phyloP scores from a whole-genome alignment of 1,140 invertebrate species.

The Dendrolimus kikuchii region DNA sequence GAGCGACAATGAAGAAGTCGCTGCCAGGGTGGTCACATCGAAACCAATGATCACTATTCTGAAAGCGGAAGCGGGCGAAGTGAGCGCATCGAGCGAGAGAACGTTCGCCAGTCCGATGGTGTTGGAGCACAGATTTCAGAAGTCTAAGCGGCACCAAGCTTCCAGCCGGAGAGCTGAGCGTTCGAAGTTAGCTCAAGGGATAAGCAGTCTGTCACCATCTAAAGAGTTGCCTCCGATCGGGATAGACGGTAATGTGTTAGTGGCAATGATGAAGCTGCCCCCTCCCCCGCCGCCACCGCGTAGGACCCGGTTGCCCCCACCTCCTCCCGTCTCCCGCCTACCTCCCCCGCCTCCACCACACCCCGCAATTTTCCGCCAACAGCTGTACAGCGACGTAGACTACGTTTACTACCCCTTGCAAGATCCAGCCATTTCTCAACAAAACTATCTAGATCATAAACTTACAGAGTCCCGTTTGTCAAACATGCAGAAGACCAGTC shows the following conservation, averaged over 20 bases:
- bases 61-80: conserved; percentile 76
- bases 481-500: conserved; percentile 75
- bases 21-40: conserved; percentile 78
- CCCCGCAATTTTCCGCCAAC: conserved; percentile 88
- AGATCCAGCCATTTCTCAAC: conserved; percentile 89
- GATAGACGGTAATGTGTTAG: conserved; percentile 72
- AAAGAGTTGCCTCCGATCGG: conserved; percentile 38
- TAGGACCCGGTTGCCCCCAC: conserved; percentile 68
- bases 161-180: conserved; percentile 57
- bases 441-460: conserved; percentile 91
- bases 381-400: conserved; percentile 90
- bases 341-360: conserved; percentile 77
- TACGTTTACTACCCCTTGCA: conserved; percentile 92
- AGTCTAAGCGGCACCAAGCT: conserved; percentile 60
- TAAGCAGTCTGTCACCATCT: conserved; percentile 47
- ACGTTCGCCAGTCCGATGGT: conserved; percentile 66
- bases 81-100: conserved; percentile 50
- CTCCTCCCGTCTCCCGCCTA: conserved; percentile 72
- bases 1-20: conserved; percentile 74
- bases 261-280: conserved; percentile 74
- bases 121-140: conserved; percentile 61
- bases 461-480: conserved; percentile 73
- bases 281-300: conserved; percentile 72
- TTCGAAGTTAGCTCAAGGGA: conserved; percentile 56
- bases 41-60: conserved; percentile 79